phyloP scores from a whole-genome alignment of 2,797 vertebrate genomes.

The Sebastes itinus region DNA sequence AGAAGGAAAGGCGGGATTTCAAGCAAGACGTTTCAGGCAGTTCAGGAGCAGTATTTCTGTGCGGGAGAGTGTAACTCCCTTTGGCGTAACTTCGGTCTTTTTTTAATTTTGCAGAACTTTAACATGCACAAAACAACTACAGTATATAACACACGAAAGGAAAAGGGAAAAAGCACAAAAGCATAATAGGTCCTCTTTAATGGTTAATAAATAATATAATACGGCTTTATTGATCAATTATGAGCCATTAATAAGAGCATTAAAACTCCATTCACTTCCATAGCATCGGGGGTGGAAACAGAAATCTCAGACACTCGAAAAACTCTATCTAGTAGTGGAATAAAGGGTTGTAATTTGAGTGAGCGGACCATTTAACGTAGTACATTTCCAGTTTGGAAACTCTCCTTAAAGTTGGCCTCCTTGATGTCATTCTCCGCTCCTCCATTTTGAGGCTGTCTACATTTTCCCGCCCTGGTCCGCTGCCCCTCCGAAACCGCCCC shows the following conservation, averaged over 20 bases:
- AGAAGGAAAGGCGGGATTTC: too few relatives aligned
- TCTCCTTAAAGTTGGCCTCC: slow-evolving; percentile 25
- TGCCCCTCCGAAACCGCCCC: slow-evolving; percentile 4
- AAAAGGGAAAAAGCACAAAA: too few relatives aligned
- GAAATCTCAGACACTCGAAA: background rate
- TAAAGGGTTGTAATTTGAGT: background rate
- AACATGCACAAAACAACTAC: too few relatives aligned
- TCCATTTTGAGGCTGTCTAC: slow-evolving; percentile 69
- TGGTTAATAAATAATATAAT: background rate
- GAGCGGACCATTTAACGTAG: background rate
- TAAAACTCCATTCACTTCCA: background rate
- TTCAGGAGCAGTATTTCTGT: too few relatives aligned
- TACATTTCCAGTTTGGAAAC: slow-evolving; percentile 3
- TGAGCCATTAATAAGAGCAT: background rate
- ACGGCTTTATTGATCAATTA: background rate
- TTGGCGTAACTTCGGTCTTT: too few relatives aligned
- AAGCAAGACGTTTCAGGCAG: fast-evolving
- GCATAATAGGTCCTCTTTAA: too few relatives aligned
- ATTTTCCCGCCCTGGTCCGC: slow-evolving; percentile 62
- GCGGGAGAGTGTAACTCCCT: fast-evolving
- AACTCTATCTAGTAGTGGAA: background rate
- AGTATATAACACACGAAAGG: too few relatives aligned
- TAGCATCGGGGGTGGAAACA: background rate
- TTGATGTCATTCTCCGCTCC: slow-evolving; percentile 46
- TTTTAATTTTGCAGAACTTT: too few relatives aligned